Base-by-base conservation (phyloP, 1,140 invertebrate genomes). In the Lysiphlebus fabarum region DNA sequence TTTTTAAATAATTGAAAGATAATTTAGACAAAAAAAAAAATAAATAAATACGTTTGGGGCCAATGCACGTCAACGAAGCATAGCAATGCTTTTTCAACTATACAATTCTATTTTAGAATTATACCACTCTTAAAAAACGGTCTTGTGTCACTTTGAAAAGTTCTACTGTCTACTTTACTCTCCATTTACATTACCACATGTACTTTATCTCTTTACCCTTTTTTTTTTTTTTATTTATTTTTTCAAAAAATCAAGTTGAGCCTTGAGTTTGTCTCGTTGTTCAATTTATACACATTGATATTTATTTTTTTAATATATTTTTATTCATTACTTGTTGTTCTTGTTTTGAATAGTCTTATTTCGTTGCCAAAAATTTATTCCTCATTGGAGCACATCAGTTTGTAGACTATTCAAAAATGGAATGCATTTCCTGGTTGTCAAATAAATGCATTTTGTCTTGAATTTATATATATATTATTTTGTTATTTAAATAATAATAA, bases 401-500 rank as follows among this genome's bases (percentile, higher is more conserved):
- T 55, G 45, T 38, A 41, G 49, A 53, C 54, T 56, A 26, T 26
- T 51, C 53, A 48, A 61, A 56, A 38, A 41, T 56, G 59, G 59
- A 56, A 61, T 61, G 53, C 53, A 14, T 47, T 61, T 60, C 53
- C 58, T 60, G 58, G 58, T 60, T 56, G 58, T 55, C 58, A 60
- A 60, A 44, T 55, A 48, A 7, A 26, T 36, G 44, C 49, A 37
- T 40, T 53, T 42, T 44, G 44, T 45, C 36, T 55, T 55, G 49
- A 60, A 14, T 56, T 7, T 36, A 11, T 7, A 9, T 12, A 33
- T 14, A n/a, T n/a, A n/a, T 12, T 7, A 48, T 26, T 26, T 26
- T 37, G 36, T 50, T 26, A 11, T 11, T 36, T 4, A 26, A 26
- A 26, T 26, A 26, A 26, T 26, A 26, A 26, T 26, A 2, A 26